Evolutionary conservation across 2,113 vertebrate genomes (phyloP), one percentile per base, ranked within the genome.

Genomic region (Motacilla tschutschensis): DNA sequence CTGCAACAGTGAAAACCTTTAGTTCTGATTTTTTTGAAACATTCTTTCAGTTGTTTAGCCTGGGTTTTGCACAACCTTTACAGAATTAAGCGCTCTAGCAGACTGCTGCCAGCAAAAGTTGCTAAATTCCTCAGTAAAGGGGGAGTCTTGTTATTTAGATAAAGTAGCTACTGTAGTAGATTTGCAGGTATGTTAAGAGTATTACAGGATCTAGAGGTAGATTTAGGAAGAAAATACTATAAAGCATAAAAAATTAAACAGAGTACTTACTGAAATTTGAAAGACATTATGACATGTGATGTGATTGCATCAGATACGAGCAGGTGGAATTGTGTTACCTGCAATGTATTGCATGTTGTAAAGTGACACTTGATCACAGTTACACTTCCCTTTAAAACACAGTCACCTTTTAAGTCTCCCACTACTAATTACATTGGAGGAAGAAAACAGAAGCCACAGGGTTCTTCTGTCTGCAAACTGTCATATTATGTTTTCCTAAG

Each of bases 121-220:
- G 72, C 79, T 96, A 97, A 97, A 97, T 95, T 95, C 96, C 90
- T 94, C 48, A 86, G 77, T 91, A 86, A 95, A 96, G 90, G 80
- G 95, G 60, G 65, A 92, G 71, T 90, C 78, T 93, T 96, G 94
- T 93, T 97, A 87, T 95, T 94, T 94, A 90, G 96, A 96, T 95
- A 94, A 97, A 95, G 94, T 95, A 94, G 92, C 95, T 94, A 95
- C 95, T 96, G 93, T 97, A 96, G 93, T 95, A 96, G 90, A 93
- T 94, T 96, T 94, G 78, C 83, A 95, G 95, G 94, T 88, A 86
- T 35, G 90, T 94, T 97, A 97, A 97, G 95, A 97, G 93, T 94
- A 97, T 97, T 97, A 97, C 62, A 87, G 81, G 80, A 94, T 95
- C 92, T 95, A 85, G 80, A 83, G 70, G 58, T 88, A 91, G 95